Conservation (phyloP, 2,113 vertebrate species). For the Muntiacus reevesi region DNA sequence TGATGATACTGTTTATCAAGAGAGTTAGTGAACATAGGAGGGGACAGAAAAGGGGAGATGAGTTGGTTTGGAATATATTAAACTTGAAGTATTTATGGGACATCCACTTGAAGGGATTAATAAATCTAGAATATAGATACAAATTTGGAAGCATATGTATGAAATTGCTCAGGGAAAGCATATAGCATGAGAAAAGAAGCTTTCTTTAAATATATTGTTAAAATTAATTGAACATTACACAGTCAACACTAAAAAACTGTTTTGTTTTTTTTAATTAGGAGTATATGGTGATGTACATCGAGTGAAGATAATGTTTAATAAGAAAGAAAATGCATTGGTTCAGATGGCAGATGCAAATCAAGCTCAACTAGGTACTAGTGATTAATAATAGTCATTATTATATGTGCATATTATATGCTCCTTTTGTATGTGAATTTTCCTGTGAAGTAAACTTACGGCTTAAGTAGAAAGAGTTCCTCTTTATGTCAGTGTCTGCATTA, state of each 20-base stretch:
- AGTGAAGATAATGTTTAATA: slow-evolving; percentile 93
- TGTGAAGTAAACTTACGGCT: neutral
- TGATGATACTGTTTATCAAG: neutral
- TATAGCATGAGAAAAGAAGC: neutral
- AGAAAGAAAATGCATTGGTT: slow-evolving; percentile 89
- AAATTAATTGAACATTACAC: slow-evolving; percentile 12
- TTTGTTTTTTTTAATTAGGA: slow-evolving; percentile 76
- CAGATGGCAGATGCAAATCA: slow-evolving; percentile 90
- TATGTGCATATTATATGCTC: neutral
- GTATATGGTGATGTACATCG: slow-evolving; percentile 90
- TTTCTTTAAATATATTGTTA: slow-evolving; percentile 6
- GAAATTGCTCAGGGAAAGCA: neutral
- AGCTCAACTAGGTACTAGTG: slow-evolving; percentile 86
- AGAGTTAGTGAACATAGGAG: neutral
- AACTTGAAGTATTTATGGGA: neutral
- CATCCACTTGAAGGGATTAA: neutral
- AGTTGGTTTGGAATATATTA: neutral
- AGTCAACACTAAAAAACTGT: neutral
- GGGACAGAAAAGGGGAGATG: neutral
- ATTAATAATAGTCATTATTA: neutral
- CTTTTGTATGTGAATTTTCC: neutral
- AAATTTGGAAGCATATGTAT: neutral
- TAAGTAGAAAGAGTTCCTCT: neutral
- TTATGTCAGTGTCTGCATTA: neutral
- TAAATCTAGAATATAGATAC: neutral